These are phyloP conservation scores for Nyctalus aviator DNA, from an alignment of 2,797 vertebrate genomes.

Conservation along the genomic window DNA sequence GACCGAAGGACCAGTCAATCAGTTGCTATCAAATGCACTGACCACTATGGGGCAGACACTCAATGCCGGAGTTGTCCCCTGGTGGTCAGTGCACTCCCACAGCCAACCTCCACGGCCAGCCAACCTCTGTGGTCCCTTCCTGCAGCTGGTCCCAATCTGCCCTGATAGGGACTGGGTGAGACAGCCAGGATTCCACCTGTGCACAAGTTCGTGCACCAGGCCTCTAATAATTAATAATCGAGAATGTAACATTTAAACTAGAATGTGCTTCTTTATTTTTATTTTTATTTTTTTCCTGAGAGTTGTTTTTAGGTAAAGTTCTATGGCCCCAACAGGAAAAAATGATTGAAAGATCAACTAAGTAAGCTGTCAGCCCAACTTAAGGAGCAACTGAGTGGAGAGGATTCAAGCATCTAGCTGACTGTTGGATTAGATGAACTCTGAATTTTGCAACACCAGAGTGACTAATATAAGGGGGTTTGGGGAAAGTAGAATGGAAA, in stretches of 20 bases:
- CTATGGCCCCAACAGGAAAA: not conserved
- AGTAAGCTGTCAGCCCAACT: not conserved
- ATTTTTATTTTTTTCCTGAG: constrained; percentile 5
- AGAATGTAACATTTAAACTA: not conserved
- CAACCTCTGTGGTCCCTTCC: no score
- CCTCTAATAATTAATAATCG: not conserved
- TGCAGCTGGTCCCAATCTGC: accelerated
- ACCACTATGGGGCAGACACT: no score
- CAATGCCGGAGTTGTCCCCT: no score
- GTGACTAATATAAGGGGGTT: not conserved
- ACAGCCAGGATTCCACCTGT: no score
- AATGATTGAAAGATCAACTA: constrained; percentile 12
- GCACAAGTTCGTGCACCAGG: no score
- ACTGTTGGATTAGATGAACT: not conserved
- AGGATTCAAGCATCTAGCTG: not conserved
- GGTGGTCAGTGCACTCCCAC: no score
- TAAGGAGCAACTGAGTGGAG: not conserved
- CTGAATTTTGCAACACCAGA: not conserved
- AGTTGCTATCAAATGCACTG: no score
- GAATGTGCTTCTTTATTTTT: not conserved
- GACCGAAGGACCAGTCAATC: no score
- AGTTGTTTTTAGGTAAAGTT: constrained; percentile 41
- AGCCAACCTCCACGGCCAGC: no score
- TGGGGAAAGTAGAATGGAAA: constrained; percentile 20
- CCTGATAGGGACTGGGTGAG: no score